phyloP scores from a whole-genome alignment of 1,140 invertebrate species.

The Tetranychus urticae region DNA sequence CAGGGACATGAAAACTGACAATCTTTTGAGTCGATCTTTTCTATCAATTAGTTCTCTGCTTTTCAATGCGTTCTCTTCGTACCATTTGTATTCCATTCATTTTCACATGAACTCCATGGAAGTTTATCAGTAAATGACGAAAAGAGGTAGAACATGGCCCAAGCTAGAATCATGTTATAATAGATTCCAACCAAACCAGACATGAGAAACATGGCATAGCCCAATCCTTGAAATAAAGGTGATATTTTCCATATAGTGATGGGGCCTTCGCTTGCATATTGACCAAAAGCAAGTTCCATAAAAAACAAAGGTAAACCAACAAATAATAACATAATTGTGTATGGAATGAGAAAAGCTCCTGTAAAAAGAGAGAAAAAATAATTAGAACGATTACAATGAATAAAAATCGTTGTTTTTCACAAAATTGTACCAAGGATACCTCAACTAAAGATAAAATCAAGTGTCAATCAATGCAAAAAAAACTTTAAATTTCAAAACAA shows the following conservation, averaged over 20 bases:
- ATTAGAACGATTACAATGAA: conserved; percentile 10
- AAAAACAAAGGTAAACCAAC: conserved; percentile 80
- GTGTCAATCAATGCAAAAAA: neutral
- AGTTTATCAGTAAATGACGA: conserved; percentile 20
- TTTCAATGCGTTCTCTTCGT: neutral
- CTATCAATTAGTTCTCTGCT: no score
- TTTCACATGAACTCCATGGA: conserved; percentile 24
- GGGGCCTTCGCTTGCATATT: conserved; percentile 27
- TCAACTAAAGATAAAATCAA: neutral
- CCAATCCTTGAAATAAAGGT: conserved; percentile 29
- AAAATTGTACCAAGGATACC: neutral
- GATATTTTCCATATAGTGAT: conserved; percentile 32
- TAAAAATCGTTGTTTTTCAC: neutral
- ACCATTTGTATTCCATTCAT: conserved; percentile 23
- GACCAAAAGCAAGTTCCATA: conserved; percentile 33
- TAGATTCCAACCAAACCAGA: conserved; percentile 25
- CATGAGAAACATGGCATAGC: conserved; percentile 19
- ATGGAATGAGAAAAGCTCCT: conserved; percentile 94
- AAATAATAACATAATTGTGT: conserved; percentile 70
- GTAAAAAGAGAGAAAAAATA: conserved; percentile 7
- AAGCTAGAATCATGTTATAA: conserved; percentile 33
- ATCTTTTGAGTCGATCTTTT: no score
- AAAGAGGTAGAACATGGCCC: conserved; percentile 27
- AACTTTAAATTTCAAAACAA: neutral
- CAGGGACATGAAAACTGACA: no score